These are phyloP conservation scores for Tetrax tetrax DNA, from an alignment of 2,113 vertebrate species.

Conservation along the genomic window DNA sequence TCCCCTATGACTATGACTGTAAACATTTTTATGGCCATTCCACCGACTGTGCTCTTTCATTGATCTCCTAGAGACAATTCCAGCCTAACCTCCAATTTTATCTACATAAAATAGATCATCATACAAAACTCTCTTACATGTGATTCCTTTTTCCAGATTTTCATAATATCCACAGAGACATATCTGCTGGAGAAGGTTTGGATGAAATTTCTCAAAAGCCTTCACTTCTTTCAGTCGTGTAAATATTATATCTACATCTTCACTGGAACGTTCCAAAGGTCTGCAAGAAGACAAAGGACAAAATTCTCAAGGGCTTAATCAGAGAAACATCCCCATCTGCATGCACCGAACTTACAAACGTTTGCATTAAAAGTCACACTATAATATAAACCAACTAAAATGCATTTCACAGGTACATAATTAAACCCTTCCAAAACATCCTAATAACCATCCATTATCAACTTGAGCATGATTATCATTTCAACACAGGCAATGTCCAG, in stretches of 20 bases:
- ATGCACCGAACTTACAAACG: not conserved
- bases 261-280: constrained; percentile 90
- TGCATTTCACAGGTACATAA: not conserved
- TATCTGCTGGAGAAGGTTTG: constrained; percentile 92
- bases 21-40: not conserved
- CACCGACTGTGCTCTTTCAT: not conserved
- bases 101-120: not conserved
- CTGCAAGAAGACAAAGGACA: constrained; percentile 71
- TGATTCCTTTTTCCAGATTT: constrained; percentile 94
- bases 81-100: not conserved
- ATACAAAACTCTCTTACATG: constrained; percentile 79
- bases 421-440: not conserved
- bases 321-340: not conserved
- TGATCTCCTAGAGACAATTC: not conserved
- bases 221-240: constrained; percentile 91
- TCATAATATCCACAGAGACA: constrained; percentile 95
- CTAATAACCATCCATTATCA: not conserved
- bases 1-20: not conserved
- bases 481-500: not conserved
- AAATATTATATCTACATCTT: constrained; percentile 96
- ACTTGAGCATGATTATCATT: not conserved
- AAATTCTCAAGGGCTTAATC: not conserved
- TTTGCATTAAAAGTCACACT: not conserved
- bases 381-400: not conserved
- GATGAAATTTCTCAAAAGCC: constrained; percentile 94